Base-by-base conservation (phyloP, 92 coral and sea anemone species). In the Muricea muricata region DNA sequence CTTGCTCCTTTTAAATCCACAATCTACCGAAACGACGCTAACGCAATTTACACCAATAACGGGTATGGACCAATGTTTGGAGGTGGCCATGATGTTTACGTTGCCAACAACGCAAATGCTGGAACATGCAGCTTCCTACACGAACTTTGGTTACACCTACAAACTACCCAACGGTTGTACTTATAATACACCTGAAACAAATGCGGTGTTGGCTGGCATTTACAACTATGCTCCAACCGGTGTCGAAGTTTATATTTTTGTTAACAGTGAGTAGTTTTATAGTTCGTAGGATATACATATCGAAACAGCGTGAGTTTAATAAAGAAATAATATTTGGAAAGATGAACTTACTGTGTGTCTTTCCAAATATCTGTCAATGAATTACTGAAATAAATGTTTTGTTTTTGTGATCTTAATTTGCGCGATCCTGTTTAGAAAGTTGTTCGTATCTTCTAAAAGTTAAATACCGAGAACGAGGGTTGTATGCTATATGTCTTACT, bases 201-300 rank as follows among this genome's bases (percentile, higher is more conserved):
- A 24, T 9, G 52, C 52, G 15, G 9, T 70, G 42, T 70, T 70
- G 48, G 76, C 76, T 35, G 76, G 76, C 0, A 35, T 28, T 10
- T 70, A 70, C 76, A 1, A 34, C 9, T 70, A 35, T 25, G 21
- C 29, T 1, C 76, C 76, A 0, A 33, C 52, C 2, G 76, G 39
- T 28, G 76, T 70, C 26, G 76, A 70, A 33, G 76, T 70, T 4
- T 70, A 37, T 34, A 15, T 35, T 28, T 63, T 28, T 63, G 37
- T 4, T 9, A 37, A 37, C 9, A 9, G 42, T 37, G 9, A 37
- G 9, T 37, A 37, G 42, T 37, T 37, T 37, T 37, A 37, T 9
- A 37, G 42, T 4, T 37, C 9, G 42, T 9, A 4, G 42, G 42
- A 9, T n/a, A n/a, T n/a, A 9, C 9, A 4, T 37, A 9, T 37